Percentiles rank a stretch among this genome's conserved stretches.
These are phyloP conservation scores for Drosophila athabasca DNA, from an alignment of 1,140 invertebrate genomes.

Conservation along the genomic window DNA sequence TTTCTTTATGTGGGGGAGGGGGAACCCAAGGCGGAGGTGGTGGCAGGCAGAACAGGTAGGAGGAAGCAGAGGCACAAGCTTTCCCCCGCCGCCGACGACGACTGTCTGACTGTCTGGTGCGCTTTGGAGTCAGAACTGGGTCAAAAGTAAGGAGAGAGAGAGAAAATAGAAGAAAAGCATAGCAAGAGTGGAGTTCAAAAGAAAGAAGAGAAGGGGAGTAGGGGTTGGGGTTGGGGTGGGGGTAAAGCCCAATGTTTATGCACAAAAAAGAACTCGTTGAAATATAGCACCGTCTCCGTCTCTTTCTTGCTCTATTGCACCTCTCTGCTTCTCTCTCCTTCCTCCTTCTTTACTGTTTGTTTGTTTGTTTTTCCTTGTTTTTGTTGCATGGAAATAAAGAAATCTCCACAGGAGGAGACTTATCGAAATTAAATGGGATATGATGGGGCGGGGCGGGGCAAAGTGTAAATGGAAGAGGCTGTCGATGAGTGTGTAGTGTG, in stretches of 20 bases:
- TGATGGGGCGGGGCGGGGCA: no score
- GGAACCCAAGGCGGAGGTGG: conserved; percentile 22
- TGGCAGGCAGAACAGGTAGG: conserved; percentile 19
- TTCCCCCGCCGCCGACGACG: no score
- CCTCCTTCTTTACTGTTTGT: conserved; percentile 71
- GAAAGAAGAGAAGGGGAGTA: conserved; percentile 30
- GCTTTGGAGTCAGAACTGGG: conserved; percentile 57
- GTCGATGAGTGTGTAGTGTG: no score
- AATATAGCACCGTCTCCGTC: conserved; percentile 21
- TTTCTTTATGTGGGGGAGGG: neutral
- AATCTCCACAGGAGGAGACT: conserved; percentile 23
- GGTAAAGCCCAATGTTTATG: conserved; percentile 36
- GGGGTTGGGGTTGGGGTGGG: neutral
- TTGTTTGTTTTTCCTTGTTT: conserved; percentile 64
- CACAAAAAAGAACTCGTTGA: conserved; percentile 16
- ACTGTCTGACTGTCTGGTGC: conserved; percentile 57
- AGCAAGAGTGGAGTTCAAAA: conserved; percentile 52
- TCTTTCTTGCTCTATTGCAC: conserved; percentile 14
- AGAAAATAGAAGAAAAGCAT: conserved; percentile 66
- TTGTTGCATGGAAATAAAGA: conserved; percentile 55
- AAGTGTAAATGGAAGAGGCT: no score
- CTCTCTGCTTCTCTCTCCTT: no score
- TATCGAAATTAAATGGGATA: conserved; percentile 41
- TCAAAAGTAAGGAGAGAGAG: conserved; percentile 75
- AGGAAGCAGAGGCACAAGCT: neutral